Conservation (phyloP, 2,888 invertebrate species). For the Latheticus oryzae region DNA sequence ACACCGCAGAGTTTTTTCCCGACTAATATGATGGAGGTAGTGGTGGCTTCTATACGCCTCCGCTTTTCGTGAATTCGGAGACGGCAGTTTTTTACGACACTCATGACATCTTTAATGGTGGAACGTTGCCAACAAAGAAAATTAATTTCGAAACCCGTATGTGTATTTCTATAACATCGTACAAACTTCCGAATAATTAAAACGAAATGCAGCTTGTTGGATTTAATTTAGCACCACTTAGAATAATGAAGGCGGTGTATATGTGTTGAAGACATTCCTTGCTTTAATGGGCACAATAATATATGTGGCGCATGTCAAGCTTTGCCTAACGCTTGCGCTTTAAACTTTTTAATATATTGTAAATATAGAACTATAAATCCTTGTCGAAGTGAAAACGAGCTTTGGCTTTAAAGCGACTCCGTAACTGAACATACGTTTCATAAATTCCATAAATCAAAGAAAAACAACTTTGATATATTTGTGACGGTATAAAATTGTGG, state of each 20-base stretch:
- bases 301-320: not conserved
- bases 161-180: constrained; percentile 47
- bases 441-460: constrained; percentile 38
- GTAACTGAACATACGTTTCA: constrained; percentile 34
- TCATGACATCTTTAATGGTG: constrained; percentile 39
- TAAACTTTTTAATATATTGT: too few relatives aligned
- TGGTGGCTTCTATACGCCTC: too few relatives aligned
- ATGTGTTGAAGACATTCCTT: too few relatives aligned
- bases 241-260: constrained; percentile 56
- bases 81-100: constrained; percentile 16
- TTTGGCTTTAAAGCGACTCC: constrained; percentile 23
- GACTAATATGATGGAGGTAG: too few relatives aligned
- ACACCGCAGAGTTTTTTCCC: constrained; percentile 8
- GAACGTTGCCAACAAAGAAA: constrained; percentile 48
- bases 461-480: constrained; percentile 40
- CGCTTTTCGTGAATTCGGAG: too few relatives aligned
- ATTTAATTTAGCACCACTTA: constrained; percentile 58
- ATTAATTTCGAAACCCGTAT: constrained; percentile 50
- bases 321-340: constrained; percentile 2
- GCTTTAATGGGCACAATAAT: too few relatives aligned
- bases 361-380: too few relatives aligned
- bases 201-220: constrained; percentile 55
- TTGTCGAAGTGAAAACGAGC: constrained; percentile 29
- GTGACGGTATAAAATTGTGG: constrained; percentile 37
- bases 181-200: constrained; percentile 55